Percentiles rank a stretch among this genome's conserved stretches.
These are phyloP conservation scores for Parnassius glacialis DNA, from an alignment of 2,888 invertebrate genomes.

Conservation along the genomic window DNA sequence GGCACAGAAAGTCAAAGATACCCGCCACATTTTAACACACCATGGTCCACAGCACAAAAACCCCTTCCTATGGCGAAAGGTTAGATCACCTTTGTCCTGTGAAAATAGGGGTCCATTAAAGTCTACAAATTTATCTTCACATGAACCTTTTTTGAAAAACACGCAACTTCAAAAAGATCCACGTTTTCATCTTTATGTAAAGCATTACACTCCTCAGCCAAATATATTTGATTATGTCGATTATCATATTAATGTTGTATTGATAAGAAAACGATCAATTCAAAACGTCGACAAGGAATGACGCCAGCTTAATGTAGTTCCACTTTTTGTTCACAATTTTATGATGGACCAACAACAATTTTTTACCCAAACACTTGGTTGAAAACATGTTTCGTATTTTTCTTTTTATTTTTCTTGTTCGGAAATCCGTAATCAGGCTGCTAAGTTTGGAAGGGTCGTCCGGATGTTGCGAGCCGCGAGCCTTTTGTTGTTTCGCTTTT, in stretches of 20 bases:
- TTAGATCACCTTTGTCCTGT: constrained; percentile 39
- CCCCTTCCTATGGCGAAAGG: constrained; percentile 68
- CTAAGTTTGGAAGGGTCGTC: constrained; percentile 79
- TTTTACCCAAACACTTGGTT: constrained; percentile 55
- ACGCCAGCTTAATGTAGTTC: constrained; percentile 2
- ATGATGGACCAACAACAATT: constrained; percentile 46
- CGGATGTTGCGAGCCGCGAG: constrained; percentile 79
- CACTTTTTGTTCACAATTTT: constrained; percentile 16
- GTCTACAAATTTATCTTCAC: constrained; percentile 44
- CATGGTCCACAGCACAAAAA: constrained; percentile 59
- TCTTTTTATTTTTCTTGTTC: constrained; percentile 69
- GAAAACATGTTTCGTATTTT: constrained; percentile 45
- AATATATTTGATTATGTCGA: constrained; percentile 67
- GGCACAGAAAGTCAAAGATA: constrained; percentile 38
- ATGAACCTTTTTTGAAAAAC: constrained; percentile 29
- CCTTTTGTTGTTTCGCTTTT: constrained; percentile 79
- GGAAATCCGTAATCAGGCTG: constrained; percentile 80
- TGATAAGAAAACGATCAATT: constrained; percentile 56
- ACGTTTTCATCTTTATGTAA: constrained; percentile 65
- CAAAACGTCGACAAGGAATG: constrained; percentile 46
- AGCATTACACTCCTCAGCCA: constrained; percentile 66
- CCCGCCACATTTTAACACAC: constrained; percentile 52
- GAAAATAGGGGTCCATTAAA: constrained; percentile 61
- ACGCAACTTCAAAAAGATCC: constrained; percentile 48
- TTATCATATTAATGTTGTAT: constrained; percentile 62